phyloP scores from a whole-genome alignment of 2,888 invertebrate genomes.

The Caenorhabditis auriculariae region DNA sequence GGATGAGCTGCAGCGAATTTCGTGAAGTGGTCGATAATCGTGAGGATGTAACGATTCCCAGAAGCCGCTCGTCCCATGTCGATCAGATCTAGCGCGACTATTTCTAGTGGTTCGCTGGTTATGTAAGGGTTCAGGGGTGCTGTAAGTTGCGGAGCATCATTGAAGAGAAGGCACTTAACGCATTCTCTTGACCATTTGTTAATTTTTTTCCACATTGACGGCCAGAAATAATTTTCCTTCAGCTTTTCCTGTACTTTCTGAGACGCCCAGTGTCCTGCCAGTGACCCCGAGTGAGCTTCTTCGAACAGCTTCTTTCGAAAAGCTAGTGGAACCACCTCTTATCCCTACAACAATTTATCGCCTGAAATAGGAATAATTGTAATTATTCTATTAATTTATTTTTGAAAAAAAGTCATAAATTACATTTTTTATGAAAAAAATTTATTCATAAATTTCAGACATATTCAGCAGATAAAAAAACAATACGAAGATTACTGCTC shows the following conservation, averaged over 20 bases:
- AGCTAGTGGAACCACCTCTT: conserved; percentile 18
- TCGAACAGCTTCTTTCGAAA: conserved; percentile 5
- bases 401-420: too few species aligned
- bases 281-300: conserved; percentile 11
- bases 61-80: conserved; percentile 8
- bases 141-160: conserved; percentile 1
- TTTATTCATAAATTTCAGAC: too few species aligned
- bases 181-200: conserved; percentile 12
- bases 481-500: too few species aligned
- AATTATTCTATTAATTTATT: too few species aligned
- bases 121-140: conserved; percentile 14
- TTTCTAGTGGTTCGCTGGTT: conserved; percentile 8
- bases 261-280: conserved; percentile 4
- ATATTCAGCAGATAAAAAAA: too few species aligned
- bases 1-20: conserved; percentile 10
- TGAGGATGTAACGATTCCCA: conserved; percentile 17
- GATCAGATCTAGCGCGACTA: conserved; percentile 20
- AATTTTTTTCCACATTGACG: conserved; percentile 14
- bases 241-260: conserved; percentile 4
- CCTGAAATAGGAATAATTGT: too few species aligned
- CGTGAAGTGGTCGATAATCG: conserved; percentile 24
- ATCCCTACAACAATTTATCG: too few species aligned
- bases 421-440: too few species aligned
- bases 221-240: conserved; percentile 10
- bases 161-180: conserved; percentile 8